A percentile compares a stretch with the other conserved stretches of the same genome.
Conservation (phyloP, 2,113 vertebrate genomes). For the Rhynchomys soricoides region DNA sequence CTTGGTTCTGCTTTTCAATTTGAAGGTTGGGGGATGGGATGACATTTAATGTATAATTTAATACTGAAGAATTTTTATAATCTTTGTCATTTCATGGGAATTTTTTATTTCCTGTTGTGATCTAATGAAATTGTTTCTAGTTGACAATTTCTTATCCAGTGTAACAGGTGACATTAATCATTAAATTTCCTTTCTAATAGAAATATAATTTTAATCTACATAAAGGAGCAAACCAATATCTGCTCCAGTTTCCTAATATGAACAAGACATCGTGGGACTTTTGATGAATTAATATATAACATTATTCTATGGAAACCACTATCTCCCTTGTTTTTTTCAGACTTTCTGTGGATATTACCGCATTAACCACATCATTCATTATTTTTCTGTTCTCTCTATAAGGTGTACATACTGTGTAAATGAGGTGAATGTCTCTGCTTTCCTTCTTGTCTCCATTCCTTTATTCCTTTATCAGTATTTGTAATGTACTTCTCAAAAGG, state of each 20-base stretch:
- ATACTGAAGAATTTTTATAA: neutral
- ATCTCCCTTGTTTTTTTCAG: neutral
- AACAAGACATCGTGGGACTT: neutral
- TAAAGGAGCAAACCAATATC: neutral
- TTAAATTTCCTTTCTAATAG: neutral
- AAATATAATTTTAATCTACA: neutral
- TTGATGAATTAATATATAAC: neutral
- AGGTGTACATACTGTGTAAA: neutral
- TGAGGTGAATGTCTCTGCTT: neutral
- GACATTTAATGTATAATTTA: neutral
- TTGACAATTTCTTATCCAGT: neutral
- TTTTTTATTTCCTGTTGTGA: neutral
- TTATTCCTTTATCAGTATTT: neutral
- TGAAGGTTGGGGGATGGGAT: neutral
- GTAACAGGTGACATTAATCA: neutral
- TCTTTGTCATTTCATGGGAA: neutral
- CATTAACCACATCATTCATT: neutral
- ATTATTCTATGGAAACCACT: neutral
- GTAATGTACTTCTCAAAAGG: neutral
- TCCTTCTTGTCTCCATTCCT: neutral
- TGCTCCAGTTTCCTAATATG: constrained; percentile 8
- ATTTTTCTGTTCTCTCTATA: neutral
- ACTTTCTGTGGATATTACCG: neutral
- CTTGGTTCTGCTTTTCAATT: neutral
- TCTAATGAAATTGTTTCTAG: neutral